A percentile compares a stretch with the other conserved stretches of the same genome.
phyloP scores from a whole-genome alignment of 2,113 vertebrate species.

The Chrysochloris asiatica region DNA sequence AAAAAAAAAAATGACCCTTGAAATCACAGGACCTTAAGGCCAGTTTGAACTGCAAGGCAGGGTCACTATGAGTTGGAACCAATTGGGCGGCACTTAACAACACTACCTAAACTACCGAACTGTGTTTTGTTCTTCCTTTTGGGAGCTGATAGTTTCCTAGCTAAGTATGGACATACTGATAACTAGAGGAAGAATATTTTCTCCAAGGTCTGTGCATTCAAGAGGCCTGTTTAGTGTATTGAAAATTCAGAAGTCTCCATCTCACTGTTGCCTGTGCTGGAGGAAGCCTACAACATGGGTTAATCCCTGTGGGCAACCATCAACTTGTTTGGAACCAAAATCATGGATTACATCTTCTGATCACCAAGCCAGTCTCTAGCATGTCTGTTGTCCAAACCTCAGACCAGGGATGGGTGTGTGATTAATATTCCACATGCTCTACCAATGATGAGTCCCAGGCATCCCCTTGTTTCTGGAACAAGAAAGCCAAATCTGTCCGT shows the following conservation, averaged over 20 bases:
- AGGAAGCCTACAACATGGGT: not conserved
- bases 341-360: not conserved
- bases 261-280: not conserved
- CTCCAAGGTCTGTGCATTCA: not conserved
- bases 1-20: too few relatives aligned
- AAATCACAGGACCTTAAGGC: too few relatives aligned
- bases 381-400: not conserved
- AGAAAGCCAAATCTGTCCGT: not conserved
- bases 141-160: not conserved
- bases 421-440: constrained; percentile 47
- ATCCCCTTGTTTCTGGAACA: constrained; percentile 35
- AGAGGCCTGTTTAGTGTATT: not conserved
- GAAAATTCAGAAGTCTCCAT: not conserved
- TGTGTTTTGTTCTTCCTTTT: not conserved
- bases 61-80: too few relatives aligned
- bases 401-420: constrained; percentile 16
- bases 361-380: not conserved
- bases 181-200: constrained; percentile 33
- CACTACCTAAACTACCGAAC: too few relatives aligned
- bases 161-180: not conserved
- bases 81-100: too few relatives aligned
- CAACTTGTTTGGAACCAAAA: constrained; percentile 5
- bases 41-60: too few relatives aligned
- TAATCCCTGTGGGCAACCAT: not conserved
- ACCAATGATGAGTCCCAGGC: constrained; percentile 32